A percentile compares a stretch with the other conserved stretches of the same genome.
Evolutionary conservation across 2,888 invertebrate genomes (phyloP).

Genomic region (Oscheius sp.): DNA sequence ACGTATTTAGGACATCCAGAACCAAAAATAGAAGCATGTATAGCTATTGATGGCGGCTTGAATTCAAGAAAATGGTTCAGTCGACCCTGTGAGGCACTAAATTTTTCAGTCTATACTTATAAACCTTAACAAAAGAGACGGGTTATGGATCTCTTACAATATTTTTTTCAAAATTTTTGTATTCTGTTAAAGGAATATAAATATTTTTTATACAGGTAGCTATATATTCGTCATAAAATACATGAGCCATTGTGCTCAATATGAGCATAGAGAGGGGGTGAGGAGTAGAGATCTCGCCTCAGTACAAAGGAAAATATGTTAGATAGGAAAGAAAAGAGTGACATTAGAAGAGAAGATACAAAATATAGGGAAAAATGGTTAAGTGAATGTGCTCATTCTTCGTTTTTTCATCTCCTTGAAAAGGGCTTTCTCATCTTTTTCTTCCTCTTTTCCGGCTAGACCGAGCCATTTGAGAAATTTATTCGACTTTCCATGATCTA

Average conservation of each 20-base stretch:
- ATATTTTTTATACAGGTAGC: too few relatives aligned
- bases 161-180: too few relatives aligned
- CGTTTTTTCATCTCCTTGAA: slow-evolving; percentile 34
- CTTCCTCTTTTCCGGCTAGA: slow-evolving; percentile 41
- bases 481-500: slow-evolving; percentile 24
- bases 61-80: too few relatives aligned
- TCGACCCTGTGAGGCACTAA: too few relatives aligned
- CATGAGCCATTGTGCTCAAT: background rate
- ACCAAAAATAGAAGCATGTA: too few relatives aligned
- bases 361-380: background rate
- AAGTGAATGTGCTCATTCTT: slow-evolving; percentile 34
- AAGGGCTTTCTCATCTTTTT: slow-evolving; percentile 28
- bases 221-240: too few relatives aligned
- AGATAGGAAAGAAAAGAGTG: background rate
- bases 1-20: too few relatives aligned
- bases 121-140: too few relatives aligned
- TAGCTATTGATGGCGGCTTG: too few relatives aligned
- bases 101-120: too few relatives aligned
- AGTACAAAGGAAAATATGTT: background rate
- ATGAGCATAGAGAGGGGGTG: background rate
- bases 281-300: background rate
- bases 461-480: slow-evolving; percentile 56
- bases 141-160: too few relatives aligned
- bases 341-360: background rate
- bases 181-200: too few relatives aligned